Conservation (phyloP, 2,113 vertebrate genomes). For the Xenopus borealis region DNA sequence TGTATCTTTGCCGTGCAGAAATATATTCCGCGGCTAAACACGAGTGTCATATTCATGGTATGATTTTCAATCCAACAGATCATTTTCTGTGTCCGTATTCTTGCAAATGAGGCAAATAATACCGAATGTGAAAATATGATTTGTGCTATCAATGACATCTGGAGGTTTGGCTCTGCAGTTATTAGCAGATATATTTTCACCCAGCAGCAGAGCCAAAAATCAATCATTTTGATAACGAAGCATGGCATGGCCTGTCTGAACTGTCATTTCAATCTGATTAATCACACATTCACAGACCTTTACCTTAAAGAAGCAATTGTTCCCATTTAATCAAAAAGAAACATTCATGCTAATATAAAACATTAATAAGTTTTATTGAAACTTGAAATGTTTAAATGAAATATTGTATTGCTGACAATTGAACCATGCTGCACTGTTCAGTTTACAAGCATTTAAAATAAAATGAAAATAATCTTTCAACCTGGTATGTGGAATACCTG, state of each 20-base stretch:
- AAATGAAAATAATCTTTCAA: slow-evolving; percentile 22
- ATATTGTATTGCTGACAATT: slow-evolving; percentile 51
- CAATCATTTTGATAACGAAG: slow-evolving; percentile 76
- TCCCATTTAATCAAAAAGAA: slow-evolving; percentile 75
- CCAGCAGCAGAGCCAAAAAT: slow-evolving; percentile 65
- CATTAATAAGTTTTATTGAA: slow-evolving; percentile 65
- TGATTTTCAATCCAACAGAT: slow-evolving; percentile 63
- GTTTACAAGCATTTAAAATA: slow-evolving; percentile 62
- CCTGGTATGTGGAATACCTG: too few relatives aligned
- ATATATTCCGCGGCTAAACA: slow-evolving; percentile 58
- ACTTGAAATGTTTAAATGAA: slow-evolving; percentile 58
- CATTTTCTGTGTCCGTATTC: slow-evolving; percentile 46
- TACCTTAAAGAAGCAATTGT: slow-evolving; percentile 77
- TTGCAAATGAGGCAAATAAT: slow-evolving; percentile 67
- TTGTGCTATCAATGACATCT: slow-evolving; percentile 65
- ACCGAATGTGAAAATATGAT: slow-evolving; percentile 62
- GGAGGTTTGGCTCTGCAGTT: slow-evolving; percentile 65
- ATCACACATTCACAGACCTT: slow-evolving; percentile 72
- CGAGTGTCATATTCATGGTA: slow-evolving; percentile 52
- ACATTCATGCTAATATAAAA: slow-evolving; percentile 63
- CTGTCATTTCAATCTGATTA: slow-evolving; percentile 77
- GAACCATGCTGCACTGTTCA: slow-evolving; percentile 59
- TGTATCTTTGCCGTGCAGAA: slow-evolving; percentile 58
- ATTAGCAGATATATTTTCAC: slow-evolving; percentile 75
- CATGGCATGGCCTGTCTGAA: slow-evolving; percentile 70